A percentile compares a stretch with the other conserved stretches of the same genome.
Evolutionary conservation across 2,113 vertebrate species (phyloP).

Genomic region (Neomonachus schauinslandi): DNA sequence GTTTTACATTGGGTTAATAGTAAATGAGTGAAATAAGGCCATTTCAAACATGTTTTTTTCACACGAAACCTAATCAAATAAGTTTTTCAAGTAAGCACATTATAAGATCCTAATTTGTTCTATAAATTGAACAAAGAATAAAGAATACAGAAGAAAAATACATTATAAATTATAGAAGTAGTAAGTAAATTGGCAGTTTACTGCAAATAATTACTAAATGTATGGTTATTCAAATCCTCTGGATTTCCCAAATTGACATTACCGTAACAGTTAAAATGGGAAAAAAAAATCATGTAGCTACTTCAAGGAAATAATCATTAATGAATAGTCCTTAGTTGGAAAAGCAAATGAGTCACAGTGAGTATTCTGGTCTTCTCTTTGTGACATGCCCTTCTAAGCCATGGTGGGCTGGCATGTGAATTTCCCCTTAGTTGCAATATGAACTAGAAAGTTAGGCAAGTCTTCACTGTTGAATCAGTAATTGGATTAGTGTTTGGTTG

Average conservation of each 20-base stretch:
- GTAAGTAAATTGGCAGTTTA: background rate
- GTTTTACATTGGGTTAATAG: background rate
- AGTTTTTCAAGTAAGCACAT: background rate
- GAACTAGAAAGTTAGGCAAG: background rate
- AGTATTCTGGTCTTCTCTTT: background rate
- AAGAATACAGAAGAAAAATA: background rate
- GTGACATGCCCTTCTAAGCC: background rate
- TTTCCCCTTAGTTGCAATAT: background rate
- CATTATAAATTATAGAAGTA: background rate
- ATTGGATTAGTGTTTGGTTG: conserved; percentile 1
- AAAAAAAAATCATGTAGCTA: background rate
- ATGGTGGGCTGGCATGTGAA: background rate
- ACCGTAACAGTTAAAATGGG: background rate
- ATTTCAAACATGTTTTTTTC: conserved; percentile 2
- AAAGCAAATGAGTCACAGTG: background rate
- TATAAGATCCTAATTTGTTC: background rate
- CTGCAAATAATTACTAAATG: background rate
- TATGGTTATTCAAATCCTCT: background rate
- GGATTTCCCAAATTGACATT: background rate
- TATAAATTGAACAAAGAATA: background rate
- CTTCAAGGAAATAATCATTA: background rate
- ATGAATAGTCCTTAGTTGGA: background rate
- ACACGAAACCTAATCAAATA: background rate
- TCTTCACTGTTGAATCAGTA: background rate
- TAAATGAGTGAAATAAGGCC: background rate